A percentile compares a stretch with the other conserved stretches of the same genome.
phyloP scores from a whole-genome alignment of 2,797 vertebrate genomes.

The Saguinus oedipus region DNA sequence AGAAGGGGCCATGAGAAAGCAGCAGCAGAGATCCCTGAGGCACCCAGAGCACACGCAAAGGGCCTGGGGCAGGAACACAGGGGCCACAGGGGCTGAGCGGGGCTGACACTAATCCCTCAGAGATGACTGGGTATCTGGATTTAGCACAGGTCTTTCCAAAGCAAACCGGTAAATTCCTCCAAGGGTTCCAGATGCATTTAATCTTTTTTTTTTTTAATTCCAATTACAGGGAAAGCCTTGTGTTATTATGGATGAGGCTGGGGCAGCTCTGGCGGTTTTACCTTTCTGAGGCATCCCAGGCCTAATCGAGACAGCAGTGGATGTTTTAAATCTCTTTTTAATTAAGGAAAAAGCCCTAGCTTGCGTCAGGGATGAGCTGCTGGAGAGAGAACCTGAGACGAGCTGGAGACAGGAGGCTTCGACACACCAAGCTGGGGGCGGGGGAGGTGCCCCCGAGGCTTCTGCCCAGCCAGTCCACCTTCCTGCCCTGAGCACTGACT shows the following conservation, averaged over 20 bases:
- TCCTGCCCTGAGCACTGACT: neutral
- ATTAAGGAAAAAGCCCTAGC: conserved; percentile 83
- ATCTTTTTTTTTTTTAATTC: conserved; percentile 67
- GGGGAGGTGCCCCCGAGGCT: accelerated
- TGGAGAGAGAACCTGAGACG: neutral
- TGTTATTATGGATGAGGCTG: neutral
- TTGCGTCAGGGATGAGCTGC: conserved; percentile 70
- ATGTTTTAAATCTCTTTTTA: conserved; percentile 87
- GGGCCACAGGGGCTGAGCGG: neutral
- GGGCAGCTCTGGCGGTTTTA: conserved; percentile 56
- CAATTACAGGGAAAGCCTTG: conserved; percentile 77
- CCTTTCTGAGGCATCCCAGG: conserved; percentile 73
- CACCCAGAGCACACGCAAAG: neutral
- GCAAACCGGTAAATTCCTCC: neutral
- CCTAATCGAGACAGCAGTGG: conserved; percentile 73
- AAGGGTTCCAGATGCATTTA: conserved; percentile 50
- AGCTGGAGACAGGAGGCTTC: neutral
- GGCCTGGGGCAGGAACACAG: neutral
- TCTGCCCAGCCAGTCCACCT: neutral
- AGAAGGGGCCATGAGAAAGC: accelerated
- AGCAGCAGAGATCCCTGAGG: neutral
- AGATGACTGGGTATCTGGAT: neutral
- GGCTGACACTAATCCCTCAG: neutral
- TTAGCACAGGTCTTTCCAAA: neutral
- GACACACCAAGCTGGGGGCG: neutral